Percentiles rank a stretch among this genome's conserved stretches.
phyloP scores from a whole-genome alignment of 1,140 invertebrate species.

The Drosophila sechellia region DNA sequence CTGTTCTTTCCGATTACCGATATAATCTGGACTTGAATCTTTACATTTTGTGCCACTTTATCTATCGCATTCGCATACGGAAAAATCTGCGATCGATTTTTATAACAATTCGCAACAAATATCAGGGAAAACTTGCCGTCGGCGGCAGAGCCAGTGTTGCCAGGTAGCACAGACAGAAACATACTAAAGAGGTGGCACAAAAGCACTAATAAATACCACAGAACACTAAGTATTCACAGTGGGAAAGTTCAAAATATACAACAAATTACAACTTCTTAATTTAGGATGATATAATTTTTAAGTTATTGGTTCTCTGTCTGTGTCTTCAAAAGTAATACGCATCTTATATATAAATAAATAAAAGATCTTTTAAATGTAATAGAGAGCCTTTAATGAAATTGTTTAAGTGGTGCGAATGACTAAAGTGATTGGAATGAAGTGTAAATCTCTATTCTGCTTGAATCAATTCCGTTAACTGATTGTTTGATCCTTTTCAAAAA shows the following conservation, averaged over 20 bases:
- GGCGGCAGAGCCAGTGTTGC: slow-evolving; percentile 1
- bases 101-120: slow-evolving; percentile 53
- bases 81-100: slow-evolving; percentile 54
- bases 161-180: not conserved
- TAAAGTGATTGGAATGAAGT: no score
- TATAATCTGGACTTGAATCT: slow-evolving; percentile 6
- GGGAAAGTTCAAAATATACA: not conserved
- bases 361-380: no score
- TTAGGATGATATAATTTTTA: not conserved
- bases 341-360: no score
- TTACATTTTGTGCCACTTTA: slow-evolving; percentile 46
- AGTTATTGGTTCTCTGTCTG: no score
- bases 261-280: not conserved
- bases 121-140: slow-evolving; percentile 29
- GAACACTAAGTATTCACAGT: not conserved
- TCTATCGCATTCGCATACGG: slow-evolving; percentile 30
- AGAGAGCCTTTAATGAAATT: no score
- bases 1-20: not conserved
- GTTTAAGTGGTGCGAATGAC: no score
- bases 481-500: no score
- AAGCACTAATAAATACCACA: not conserved
- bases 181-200: not conserved
- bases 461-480: no score
- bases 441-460: no score
- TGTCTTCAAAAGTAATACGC: no score